A percentile compares a stretch with the other conserved stretches of the same genome.
phyloP scores from a whole-genome alignment of 2,888 invertebrate species.

The Romanomermis culicivorax region DNA sequence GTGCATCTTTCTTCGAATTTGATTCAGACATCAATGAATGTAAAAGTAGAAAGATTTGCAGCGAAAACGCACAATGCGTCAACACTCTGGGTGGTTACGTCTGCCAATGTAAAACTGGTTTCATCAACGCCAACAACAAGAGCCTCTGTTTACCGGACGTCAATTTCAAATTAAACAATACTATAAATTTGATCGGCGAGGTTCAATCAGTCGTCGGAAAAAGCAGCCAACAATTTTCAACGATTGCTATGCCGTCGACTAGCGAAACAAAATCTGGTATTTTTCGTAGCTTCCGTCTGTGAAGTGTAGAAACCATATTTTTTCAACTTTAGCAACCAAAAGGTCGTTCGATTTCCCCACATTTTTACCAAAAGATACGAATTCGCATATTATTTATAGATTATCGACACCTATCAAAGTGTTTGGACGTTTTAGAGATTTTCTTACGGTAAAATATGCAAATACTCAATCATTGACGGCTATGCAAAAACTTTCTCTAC shows the following conservation, averaged over 20 bases:
- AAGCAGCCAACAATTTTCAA: too few species aligned
- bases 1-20: background rate
- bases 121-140: background rate
- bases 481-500: too few species aligned
- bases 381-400: constrained; percentile 19
- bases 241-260: too few species aligned
- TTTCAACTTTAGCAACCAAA: too few species aligned
- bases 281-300: too few species aligned
- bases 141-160: background rate
- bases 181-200: background rate
- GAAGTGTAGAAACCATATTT: too few species aligned
- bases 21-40: constrained; percentile 22
- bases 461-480: too few species aligned
- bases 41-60: constrained; percentile 17
- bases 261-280: too few species aligned
- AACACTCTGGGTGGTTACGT: background rate
- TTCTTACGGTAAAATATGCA: constrained; percentile 11
- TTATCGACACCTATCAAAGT: constrained; percentile 20
- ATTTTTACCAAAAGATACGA: constrained; percentile 17
- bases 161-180: background rate
- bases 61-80: constrained; percentile 13
- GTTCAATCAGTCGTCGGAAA: too few species aligned
- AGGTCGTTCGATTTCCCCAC: too few species aligned
- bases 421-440: constrained; percentile 19
- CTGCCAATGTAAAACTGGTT: background rate